Evolutionary conservation across 2,888 invertebrate species (phyloP).

Genomic region (Pristionchus arcanus): DNA sequence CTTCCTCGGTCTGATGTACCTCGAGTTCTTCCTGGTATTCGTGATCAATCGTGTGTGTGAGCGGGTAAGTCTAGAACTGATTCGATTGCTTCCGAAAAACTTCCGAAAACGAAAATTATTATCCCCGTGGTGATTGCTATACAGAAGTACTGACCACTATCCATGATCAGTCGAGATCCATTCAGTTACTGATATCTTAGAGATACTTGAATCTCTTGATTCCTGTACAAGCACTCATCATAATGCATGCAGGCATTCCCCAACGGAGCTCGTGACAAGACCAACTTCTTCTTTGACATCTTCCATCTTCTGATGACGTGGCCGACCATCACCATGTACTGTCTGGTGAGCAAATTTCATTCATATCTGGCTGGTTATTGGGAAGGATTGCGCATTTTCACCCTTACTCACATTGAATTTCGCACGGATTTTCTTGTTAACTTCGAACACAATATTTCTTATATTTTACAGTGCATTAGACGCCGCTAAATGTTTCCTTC

Average conservation of each 20-base stretch:
- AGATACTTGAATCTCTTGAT: too few relatives aligned
- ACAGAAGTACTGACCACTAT: too few relatives aligned
- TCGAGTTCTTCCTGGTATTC: slow-evolving; percentile 73
- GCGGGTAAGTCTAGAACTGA: slow-evolving; percentile 67
- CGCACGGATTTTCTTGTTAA: too few relatives aligned
- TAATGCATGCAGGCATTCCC: slow-evolving; percentile 68
- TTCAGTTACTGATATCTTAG: too few relatives aligned
- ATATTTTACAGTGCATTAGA: too few relatives aligned
- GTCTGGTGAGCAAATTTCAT: slow-evolving; percentile 56
- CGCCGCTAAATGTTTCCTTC: neutral
- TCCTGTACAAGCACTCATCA: too few relatives aligned
- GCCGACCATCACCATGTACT: slow-evolving; percentile 74
- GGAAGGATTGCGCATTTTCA: too few relatives aligned
- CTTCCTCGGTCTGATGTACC: slow-evolving; percentile 71
- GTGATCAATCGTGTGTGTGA: slow-evolving; percentile 70
- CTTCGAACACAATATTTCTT: too few relatives aligned
- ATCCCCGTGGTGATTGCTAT: too few relatives aligned
- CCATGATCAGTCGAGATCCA: too few relatives aligned
- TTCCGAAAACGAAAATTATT: neutral
- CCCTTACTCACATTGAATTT: too few relatives aligned
- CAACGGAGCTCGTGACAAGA: slow-evolving; percentile 69
- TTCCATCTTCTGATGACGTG: slow-evolving; percentile 73
- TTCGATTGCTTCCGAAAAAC: too few relatives aligned
- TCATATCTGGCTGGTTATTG: neutral
- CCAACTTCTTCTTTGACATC: slow-evolving; percentile 72